Evolutionary conservation across 2,113 vertebrate species (phyloP).

Genomic region (Carassius gibelio): DNA sequence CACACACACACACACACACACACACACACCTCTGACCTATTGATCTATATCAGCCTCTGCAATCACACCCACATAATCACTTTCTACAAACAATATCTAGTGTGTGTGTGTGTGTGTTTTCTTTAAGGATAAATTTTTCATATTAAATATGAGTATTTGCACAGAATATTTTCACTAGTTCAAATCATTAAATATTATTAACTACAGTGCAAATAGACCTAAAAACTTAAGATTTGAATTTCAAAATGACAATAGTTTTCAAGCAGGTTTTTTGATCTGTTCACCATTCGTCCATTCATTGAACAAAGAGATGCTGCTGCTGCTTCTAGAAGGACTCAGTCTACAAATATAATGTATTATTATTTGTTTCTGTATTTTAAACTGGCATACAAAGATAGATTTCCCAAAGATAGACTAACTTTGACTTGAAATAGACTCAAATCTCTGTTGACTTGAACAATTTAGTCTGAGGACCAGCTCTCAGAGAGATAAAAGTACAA

Average conservation of each 20-base stretch:
- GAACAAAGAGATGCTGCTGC: neutral
- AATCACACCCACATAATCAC: neutral
- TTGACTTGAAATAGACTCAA: neutral
- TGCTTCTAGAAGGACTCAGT: neutral
- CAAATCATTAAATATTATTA: neutral
- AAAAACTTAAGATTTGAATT: neutral
- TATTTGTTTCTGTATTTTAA: neutral
- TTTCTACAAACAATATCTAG: constrained; percentile 2
- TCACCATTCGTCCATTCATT: too few species aligned
- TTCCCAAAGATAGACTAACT: neutral
- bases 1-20: neutral
- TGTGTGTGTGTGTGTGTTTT: neutral
- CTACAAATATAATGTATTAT: neutral
- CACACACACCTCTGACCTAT: neutral
- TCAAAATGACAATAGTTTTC: neutral
- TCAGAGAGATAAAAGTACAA: neutral
- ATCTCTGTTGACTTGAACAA: neutral
- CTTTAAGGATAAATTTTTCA: neutral
- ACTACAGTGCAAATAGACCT: neutral
- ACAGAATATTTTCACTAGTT: neutral
- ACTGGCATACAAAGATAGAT: neutral
- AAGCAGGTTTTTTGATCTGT: neutral
- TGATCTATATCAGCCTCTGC: constrained; percentile 10
- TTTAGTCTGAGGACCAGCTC: neutral
- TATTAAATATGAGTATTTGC: neutral